Conservation (phyloP, 2,888 invertebrate genomes). For the Maniola hyperantus region DNA sequence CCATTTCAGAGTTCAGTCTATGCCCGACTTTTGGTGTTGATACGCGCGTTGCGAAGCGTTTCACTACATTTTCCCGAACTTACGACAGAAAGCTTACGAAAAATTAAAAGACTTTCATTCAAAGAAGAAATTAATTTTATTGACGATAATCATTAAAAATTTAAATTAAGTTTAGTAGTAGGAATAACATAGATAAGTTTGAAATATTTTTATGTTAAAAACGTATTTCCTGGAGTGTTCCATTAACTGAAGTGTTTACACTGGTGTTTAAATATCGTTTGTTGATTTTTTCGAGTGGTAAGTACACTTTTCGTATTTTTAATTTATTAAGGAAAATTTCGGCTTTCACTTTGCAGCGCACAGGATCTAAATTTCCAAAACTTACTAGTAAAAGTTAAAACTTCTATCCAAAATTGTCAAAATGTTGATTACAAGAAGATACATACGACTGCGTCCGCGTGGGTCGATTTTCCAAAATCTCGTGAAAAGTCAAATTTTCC, state of each 20-base stretch:
- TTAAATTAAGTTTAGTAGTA: not conserved
- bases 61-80: not conserved
- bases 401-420: no score
- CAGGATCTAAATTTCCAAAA: no score
- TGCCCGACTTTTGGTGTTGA: not conserved
- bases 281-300: conserved; percentile 12
- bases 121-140: not conserved
- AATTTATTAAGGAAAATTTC: not conserved
- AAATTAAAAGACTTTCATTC: not conserved
- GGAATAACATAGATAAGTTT: not conserved
- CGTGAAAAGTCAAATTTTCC: no score
- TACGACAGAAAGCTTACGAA: not conserved
- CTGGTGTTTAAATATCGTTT: not conserved
- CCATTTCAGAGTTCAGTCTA: conserved; percentile 9
- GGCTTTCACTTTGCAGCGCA: no score
- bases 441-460: no score
- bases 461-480: no score
- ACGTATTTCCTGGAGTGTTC: not conserved
- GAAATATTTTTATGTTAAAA: not conserved
- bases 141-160: not conserved
- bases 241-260: conserved; percentile 11
- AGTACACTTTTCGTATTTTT: not conserved
- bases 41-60: conserved; percentile 1
- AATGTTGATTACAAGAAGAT: no score
- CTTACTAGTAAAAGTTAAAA: no score